These are phyloP conservation scores for Lamprologus tigripictilis DNA, from an alignment of 2,113 vertebrate species.

Conservation along the genomic window DNA sequence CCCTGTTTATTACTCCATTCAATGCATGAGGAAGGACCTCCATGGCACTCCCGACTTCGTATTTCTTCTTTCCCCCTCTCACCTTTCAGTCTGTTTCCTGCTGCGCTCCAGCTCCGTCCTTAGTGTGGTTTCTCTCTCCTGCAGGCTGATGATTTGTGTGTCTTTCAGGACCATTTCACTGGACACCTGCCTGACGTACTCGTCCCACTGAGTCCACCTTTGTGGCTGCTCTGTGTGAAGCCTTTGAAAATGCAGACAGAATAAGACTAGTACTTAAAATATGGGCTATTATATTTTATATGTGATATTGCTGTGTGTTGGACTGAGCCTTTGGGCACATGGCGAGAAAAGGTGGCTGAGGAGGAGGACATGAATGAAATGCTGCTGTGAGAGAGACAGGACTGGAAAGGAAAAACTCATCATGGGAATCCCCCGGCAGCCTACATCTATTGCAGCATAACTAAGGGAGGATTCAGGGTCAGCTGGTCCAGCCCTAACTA, in stretches of 20 bases:
- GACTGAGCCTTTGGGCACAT: background rate
- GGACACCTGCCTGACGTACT: conserved; percentile 64
- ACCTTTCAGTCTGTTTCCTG: conserved; percentile 71
- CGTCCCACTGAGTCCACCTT: conserved; percentile 60
- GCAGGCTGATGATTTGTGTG: conserved; percentile 60
- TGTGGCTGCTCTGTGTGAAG: conserved; percentile 56
- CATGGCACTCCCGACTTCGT: background rate
- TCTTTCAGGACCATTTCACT: conserved; percentile 70
- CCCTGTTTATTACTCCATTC: background rate
- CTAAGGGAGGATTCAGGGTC: too few relatives aligned
- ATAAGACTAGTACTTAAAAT: background rate
- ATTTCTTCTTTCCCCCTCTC: background rate
- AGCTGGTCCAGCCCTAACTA: too few relatives aligned
- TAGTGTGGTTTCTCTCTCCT: conserved; percentile 55
- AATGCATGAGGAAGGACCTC: background rate
- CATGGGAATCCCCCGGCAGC: too few relatives aligned
- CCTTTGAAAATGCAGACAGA: conserved; percentile 15
- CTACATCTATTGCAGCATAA: too few relatives aligned
- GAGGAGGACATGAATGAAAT: background rate
- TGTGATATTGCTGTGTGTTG: background rate
- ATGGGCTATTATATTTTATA: background rate
- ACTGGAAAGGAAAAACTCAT: too few relatives aligned
- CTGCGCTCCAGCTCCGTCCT: conserved; percentile 58
- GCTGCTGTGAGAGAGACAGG: background rate
- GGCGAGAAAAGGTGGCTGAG: background rate